These are phyloP conservation scores for Podarcis muralis DNA, from an alignment of 2,113 vertebrate species.

Conservation along the genomic window DNA sequence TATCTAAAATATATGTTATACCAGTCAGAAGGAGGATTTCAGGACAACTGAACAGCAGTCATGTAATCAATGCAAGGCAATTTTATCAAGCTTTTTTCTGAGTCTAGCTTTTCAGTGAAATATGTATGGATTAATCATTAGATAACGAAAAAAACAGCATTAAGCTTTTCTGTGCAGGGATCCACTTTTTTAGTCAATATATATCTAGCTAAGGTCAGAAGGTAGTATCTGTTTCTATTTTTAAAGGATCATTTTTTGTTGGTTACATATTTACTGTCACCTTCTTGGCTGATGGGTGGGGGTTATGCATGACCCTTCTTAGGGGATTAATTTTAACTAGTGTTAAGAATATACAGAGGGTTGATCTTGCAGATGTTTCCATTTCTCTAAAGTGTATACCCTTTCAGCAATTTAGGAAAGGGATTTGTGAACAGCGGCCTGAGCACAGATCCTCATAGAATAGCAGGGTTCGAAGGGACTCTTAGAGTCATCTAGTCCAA, in stretches of 20 bases:
- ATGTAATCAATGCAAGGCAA: slow-evolving; percentile 1
- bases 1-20: not conserved
- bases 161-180: not conserved
- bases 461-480: too few relatives aligned
- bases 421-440: not conserved
- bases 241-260: not conserved
- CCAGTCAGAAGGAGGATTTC: not conserved
- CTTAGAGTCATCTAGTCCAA: too few relatives aligned
- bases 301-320: not conserved
- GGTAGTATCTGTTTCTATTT: not conserved
- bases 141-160: slow-evolving; percentile 20
- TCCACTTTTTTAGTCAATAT: slow-evolving; percentile 6
- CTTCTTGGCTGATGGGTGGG: not conserved
- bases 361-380: not conserved
- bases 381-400: not conserved
- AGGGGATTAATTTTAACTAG: not conserved
- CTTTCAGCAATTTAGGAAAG: not conserved
- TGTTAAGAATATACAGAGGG: not conserved
- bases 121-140: slow-evolving; percentile 29
- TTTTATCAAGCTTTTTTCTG: not conserved
- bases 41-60: not conserved
- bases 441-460: not conserved
- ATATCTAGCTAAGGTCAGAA: slow-evolving; percentile 7
- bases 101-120: slow-evolving; percentile 12
- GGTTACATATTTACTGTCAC: not conserved